phyloP scores from a whole-genome alignment of 2,113 vertebrate species.

The Columba janthina region DNA sequence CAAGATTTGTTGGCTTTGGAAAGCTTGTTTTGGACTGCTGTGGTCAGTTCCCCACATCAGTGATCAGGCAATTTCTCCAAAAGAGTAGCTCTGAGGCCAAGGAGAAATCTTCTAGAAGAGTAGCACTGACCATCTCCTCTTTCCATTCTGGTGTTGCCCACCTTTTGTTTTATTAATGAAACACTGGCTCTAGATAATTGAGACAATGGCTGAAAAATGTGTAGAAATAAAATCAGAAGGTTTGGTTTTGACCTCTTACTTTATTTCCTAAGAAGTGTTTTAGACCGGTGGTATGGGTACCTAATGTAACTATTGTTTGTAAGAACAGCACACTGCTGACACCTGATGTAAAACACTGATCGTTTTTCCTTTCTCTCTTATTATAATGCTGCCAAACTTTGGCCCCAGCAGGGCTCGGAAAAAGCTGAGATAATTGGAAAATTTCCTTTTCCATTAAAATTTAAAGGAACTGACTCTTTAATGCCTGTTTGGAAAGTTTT shows the following conservation, averaged over 20 bases:
- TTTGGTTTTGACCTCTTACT: background rate
- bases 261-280: background rate
- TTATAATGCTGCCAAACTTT: background rate
- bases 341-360: background rate
- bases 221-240: background rate
- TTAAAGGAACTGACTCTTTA: background rate
- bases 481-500: background rate
- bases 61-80: background rate
- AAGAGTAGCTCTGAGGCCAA: background rate
- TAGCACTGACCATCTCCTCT: background rate
- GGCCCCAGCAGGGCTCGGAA: background rate
- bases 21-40: background rate
- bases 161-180: background rate
- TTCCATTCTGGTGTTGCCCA: background rate
- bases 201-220: background rate
- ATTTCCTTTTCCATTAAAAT: background rate
- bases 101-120: background rate
- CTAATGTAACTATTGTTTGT: background rate
- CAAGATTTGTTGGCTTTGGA: background rate
- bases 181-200: background rate
- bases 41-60: background rate
- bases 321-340: background rate
- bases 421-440: background rate
- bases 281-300: rapidly evolving
- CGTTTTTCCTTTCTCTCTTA: background rate